Conservation (phyloP, 2,797 vertebrate genomes). For the Sebastiscus tertius region DNA sequence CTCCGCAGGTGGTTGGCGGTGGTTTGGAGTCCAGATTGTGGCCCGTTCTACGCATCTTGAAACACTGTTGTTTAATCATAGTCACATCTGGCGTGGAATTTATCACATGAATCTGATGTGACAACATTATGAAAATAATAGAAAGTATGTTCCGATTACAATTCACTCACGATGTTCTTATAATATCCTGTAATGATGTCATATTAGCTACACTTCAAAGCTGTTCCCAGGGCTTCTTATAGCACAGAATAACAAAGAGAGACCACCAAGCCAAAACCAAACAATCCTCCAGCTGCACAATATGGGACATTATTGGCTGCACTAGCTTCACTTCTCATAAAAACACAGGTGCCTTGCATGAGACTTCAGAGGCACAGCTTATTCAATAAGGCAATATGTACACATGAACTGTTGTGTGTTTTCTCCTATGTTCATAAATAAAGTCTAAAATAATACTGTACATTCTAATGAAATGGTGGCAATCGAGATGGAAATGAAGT, state of each 20-base stretch:
- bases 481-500: conserved; percentile 11
- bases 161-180: conserved; percentile 34
- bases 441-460: conserved; percentile 55
- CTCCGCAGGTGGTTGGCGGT: conserved; percentile 8
- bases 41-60: conserved; percentile 9
- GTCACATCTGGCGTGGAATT: background rate
- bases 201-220: conserved; percentile 41
- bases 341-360: conserved; percentile 49
- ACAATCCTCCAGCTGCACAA: conserved; percentile 37
- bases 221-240: conserved; percentile 30
- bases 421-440: conserved; percentile 48
- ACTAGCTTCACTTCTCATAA: conserved; percentile 39
- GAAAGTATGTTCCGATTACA: conserved; percentile 37
- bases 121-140: conserved; percentile 28
- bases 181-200: conserved; percentile 28
- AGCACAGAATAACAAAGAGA: conserved; percentile 26
- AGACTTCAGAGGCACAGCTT: conserved; percentile 68
- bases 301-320: conserved; percentile 35
- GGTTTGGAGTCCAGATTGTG: conserved; percentile 16
- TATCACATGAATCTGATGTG: conserved; percentile 40
- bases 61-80: background rate
- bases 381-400: conserved; percentile 74
- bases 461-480: conserved; percentile 44
- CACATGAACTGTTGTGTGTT: conserved; percentile 49
- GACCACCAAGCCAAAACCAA: conserved; percentile 26